phyloP scores from a whole-genome alignment of 2,797 vertebrate species.

The Falco naumanni region DNA sequence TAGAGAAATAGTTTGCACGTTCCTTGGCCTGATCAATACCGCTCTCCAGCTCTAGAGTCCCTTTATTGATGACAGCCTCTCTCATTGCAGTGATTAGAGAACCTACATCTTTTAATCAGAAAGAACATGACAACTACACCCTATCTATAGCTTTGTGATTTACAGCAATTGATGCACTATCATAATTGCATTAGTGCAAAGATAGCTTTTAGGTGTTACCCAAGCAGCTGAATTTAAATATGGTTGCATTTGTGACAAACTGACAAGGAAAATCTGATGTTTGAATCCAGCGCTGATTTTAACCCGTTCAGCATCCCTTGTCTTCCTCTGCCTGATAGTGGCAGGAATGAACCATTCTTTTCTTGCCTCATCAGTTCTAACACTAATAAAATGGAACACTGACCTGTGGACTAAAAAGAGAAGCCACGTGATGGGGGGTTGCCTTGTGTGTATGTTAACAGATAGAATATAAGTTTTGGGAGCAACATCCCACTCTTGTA shows the following conservation, averaged over 20 bases:
- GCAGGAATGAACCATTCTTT: not conserved
- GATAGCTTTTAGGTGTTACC: constrained; percentile 59
- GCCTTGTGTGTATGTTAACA: not conserved
- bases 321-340: not conserved
- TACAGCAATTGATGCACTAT: constrained; percentile 61
- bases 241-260: constrained; percentile 6
- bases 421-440: not conserved
- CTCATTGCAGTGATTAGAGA: constrained; percentile 67
- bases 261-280: constrained; percentile 26
- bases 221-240: constrained; percentile 46
- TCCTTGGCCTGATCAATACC: constrained; percentile 44
- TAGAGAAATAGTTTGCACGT: constrained; percentile 48
- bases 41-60: constrained; percentile 23
- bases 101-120: constrained; percentile 70
- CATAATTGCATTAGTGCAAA: constrained; percentile 62
- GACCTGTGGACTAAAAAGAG: not conserved
- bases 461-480: not conserved
- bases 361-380: not conserved
- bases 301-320: not conserved
- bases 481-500: not conserved
- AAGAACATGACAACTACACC: constrained; percentile 68
- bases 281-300: constrained; percentile 21
- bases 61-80: constrained; percentile 66
- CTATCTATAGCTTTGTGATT: constrained; percentile 59
- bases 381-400: not conserved